Conservation (phyloP, 2,888 invertebrate species). For the Pilophorus perplexus region DNA sequence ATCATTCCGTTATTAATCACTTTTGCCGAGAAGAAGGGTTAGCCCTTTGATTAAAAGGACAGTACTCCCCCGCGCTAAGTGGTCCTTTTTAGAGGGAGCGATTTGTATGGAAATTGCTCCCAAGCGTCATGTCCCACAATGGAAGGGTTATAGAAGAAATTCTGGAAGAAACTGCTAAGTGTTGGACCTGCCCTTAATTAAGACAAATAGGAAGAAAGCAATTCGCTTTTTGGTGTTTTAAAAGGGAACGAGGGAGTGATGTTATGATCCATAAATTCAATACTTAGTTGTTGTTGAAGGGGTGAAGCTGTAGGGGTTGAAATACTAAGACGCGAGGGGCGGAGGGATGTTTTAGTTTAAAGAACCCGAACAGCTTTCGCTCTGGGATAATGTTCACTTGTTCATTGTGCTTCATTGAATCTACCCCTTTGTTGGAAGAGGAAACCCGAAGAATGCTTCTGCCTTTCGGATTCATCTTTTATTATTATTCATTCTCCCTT, state of each 20-base stretch:
- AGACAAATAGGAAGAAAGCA: slow-evolving; percentile 44
- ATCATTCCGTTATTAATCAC: slow-evolving; percentile 35
- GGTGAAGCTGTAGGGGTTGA: slow-evolving; percentile 2
- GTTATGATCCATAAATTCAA: slow-evolving; percentile 44
- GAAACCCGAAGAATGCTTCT: slow-evolving; percentile 8
- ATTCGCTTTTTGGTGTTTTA: slow-evolving; percentile 21
- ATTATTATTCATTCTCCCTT: slow-evolving; percentile 28
- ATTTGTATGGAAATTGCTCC: slow-evolving; percentile 40
- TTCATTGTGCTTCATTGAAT: slow-evolving; percentile 45
- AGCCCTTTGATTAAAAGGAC: slow-evolving; percentile 40
- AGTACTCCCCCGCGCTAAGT: slow-evolving; percentile 33
- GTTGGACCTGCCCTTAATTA: slow-evolving; percentile 44
- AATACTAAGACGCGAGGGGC: slow-evolving; percentile 18
- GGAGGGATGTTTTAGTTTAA: slow-evolving; percentile 13
- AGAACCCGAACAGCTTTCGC: background rate
- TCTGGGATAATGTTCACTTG: slow-evolving; percentile 45
- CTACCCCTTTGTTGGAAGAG: slow-evolving; percentile 39
- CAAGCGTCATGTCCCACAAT: slow-evolving; percentile 31
- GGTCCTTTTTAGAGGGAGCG: slow-evolving; percentile 34
- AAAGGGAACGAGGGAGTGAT: slow-evolving; percentile 4
- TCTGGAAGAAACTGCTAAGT: slow-evolving; percentile 34
- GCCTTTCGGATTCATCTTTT: slow-evolving; percentile 31
- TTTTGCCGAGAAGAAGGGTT: slow-evolving; percentile 18
- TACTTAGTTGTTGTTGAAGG: slow-evolving; percentile 31
- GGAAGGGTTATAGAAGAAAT: slow-evolving; percentile 29